Evolutionary conservation across 2,888 invertebrate genomes (phyloP).

Genomic region (Sarcophaga carnaria): DNA sequence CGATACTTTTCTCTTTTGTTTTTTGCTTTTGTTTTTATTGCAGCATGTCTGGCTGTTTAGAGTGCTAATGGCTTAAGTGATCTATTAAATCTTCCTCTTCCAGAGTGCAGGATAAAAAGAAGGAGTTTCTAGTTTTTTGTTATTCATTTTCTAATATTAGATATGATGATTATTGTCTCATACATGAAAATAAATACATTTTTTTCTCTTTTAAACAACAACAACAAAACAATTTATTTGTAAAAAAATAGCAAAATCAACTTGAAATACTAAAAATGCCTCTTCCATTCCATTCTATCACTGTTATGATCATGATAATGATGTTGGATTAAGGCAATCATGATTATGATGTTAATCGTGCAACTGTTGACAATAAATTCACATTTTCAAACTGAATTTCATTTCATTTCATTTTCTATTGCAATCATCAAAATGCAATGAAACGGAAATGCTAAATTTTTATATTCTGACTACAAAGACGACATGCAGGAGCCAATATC

Average conservation of each 20-base stretch:
- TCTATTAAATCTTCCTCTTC: slow-evolving; percentile 56
- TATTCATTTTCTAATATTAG: slow-evolving; percentile 2
- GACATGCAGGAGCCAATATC: too few species aligned
- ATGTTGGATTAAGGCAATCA: background rate
- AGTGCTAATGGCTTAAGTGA: slow-evolving; percentile 64
- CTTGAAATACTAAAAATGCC: slow-evolving; percentile 14
- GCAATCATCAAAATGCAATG: slow-evolving; percentile 68
- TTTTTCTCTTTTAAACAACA: background rate
- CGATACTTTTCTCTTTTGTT: slow-evolving; percentile 16
- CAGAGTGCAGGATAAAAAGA: background rate
- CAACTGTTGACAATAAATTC: slow-evolving; percentile 54
- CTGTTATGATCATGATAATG: too few species aligned
- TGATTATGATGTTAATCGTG: background rate
- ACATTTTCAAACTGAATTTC: background rate
- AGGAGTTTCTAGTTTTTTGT: slow-evolving; percentile 21
- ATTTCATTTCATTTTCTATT: slow-evolving; percentile 51
- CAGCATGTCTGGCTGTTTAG: slow-evolving; percentile 14
- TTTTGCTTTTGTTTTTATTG: background rate
- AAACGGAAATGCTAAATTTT: slow-evolving; percentile 66
- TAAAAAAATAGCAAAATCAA: slow-evolving; percentile 22
- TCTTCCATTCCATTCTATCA: too few species aligned
- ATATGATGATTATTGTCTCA: background rate
- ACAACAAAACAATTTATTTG: background rate
- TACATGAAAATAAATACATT: background rate
- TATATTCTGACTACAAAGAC: background rate